A percentile compares a stretch with the other conserved stretches of the same genome.
These are phyloP conservation scores for Vulpes lagopus DNA, from an alignment of 2,113 vertebrate genomes.

Conservation along the genomic window DNA sequence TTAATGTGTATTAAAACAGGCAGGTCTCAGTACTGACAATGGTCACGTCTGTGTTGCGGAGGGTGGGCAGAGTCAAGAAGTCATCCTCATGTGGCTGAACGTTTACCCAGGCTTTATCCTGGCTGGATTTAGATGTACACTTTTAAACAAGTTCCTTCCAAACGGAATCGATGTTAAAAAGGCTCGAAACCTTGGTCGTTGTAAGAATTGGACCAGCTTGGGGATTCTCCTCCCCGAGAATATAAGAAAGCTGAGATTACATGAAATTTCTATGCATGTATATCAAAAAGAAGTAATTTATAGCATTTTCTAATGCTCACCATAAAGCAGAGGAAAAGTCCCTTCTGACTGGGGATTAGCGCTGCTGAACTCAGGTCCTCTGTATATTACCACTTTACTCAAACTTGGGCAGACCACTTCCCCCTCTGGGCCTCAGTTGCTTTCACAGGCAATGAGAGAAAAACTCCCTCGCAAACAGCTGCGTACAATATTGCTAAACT, in stretches of 20 bases:
- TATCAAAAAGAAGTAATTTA: background rate
- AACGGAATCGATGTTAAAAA: background rate
- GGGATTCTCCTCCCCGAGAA: background rate
- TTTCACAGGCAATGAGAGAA: background rate
- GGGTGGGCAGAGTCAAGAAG: background rate
- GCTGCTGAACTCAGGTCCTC: background rate
- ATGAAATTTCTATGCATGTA: background rate
- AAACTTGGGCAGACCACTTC: background rate
- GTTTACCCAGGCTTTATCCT: background rate
- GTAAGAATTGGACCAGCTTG: background rate
- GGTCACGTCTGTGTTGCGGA: background rate
- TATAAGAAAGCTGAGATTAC: background rate
- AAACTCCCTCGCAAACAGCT: background rate
- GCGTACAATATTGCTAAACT: background rate
- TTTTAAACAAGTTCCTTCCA: background rate
- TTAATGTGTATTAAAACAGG: background rate
- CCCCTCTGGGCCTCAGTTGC: background rate
- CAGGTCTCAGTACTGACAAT: background rate
- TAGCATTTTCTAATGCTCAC: background rate
- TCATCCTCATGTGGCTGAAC: background rate
- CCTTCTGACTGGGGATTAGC: background rate
- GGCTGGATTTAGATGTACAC: background rate
- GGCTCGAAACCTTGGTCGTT: background rate
- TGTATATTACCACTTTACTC: background rate
- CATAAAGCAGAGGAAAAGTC: background rate